Conservation (phyloP, 64 coral and sea anemone species). For the Catalaphyllia jardinei region DNA sequence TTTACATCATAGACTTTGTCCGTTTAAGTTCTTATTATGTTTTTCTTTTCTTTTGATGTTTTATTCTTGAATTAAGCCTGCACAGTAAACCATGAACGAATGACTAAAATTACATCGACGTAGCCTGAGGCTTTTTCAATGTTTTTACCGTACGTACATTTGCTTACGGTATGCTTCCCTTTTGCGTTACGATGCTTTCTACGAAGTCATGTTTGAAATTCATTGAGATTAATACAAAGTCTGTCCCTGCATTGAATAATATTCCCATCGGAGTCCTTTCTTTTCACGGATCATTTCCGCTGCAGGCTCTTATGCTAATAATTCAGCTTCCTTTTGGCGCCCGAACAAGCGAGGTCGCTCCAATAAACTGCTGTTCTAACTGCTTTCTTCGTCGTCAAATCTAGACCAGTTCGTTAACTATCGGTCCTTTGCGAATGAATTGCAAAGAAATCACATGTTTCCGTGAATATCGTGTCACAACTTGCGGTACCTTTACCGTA, state of each 20-base stretch:
- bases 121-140: conserved; percentile 31
- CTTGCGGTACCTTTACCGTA: conserved; percentile 24
- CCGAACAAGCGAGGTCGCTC: conserved; percentile 5
- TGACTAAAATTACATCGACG: conserved; percentile 31
- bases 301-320: conserved; percentile 33
- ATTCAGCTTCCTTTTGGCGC: conserved; percentile 16
- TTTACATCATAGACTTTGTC: conserved; percentile 65
- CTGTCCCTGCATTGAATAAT: conserved; percentile 34
- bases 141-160: conserved; percentile 27
- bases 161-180: background rate
- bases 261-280: conserved; percentile 22
- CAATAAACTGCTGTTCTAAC: background rate
- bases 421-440: conserved; percentile 6
- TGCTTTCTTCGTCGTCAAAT: background rate
- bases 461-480: conserved; percentile 4
- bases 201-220: conserved; percentile 32
- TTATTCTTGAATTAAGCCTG: conserved; percentile 26
- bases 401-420: background rate
- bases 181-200: background rate
- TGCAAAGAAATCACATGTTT: conserved; percentile 48
- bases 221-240: conserved; percentile 19
- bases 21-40: conserved; percentile 37
- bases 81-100: conserved; percentile 29
- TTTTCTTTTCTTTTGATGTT: conserved; percentile 28
- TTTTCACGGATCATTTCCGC: conserved; percentile 45